Base-by-base conservation (phyloP, 2,888 invertebrate species). In the Hypercompe scribonia region DNA sequence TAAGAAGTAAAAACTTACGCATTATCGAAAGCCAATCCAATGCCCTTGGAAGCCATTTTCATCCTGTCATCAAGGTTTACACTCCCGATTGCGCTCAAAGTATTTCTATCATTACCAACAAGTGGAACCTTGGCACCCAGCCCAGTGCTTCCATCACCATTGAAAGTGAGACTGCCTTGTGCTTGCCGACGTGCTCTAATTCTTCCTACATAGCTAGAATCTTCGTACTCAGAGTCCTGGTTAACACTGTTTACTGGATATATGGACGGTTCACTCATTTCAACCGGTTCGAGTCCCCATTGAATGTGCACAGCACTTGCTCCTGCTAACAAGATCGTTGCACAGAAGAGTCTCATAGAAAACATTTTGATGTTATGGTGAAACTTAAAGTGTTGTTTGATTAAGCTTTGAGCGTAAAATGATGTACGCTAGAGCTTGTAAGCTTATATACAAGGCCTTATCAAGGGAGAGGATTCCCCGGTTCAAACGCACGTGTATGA, bases 11-110 rank as follows among this genome's bases (percentile, higher is more conserved):
- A 7, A 65, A 70, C 74, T 74, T 61, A 74, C 74, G 46, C 31
- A 63, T 81, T 81, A 24, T 81, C 78, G 31, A 78, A 65, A 21
- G 74, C 72, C n/a, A 82, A 31, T 18, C 81, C 81, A 13, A 73
- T 0, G 2, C 78, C 75, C n/a, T 63, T 73, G 3, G 73, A 73
- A 0, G 67, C 66, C n/a, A 46, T 11, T 1, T 72, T n/a, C 69
- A 83, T 13, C 3, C 78, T 21, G 28, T 65, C 34, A 18, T 74
- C 72, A 0, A 81, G 34, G 13, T 54, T 61, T 4, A 77, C 0
- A 54, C 69, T 54, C 0, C 81, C 78, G 3, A 78, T 13, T 13
- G 73, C 78, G 28, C 68, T 81, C 28, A 83, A 65, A 36, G 15
- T 31, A 36, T 81, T 80, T 18, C 68, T 78, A 15, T 78, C 75